These are phyloP conservation scores for Conomelus anceps DNA, from an alignment of 2,888 invertebrate genomes.

Conservation along the genomic window DNA sequence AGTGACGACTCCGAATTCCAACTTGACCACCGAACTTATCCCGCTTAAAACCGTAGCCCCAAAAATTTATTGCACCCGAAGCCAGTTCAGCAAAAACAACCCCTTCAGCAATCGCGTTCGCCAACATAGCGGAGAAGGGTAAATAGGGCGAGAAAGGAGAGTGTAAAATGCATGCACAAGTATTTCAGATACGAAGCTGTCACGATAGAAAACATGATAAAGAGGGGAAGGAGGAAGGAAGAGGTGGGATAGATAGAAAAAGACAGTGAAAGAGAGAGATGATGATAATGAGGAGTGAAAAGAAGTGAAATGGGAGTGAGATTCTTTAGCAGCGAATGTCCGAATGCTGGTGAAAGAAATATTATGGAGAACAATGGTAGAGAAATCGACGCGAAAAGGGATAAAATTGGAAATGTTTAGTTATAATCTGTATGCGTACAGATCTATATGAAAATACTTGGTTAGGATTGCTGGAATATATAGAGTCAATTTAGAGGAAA, in stretches of 20 bases:
- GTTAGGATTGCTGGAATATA: no score
- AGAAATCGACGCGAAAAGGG: no score
- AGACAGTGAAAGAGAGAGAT: not conserved
- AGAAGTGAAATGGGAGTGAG: not conserved
- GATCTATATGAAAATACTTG: no score
- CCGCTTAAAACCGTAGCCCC: not conserved
- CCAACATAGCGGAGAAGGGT: not conserved
- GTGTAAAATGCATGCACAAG: not conserved
- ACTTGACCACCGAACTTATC: not conserved
- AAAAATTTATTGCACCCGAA: not conserved
- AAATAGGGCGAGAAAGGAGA: not conserved
- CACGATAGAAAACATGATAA: not conserved
- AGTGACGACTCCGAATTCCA: not conserved
- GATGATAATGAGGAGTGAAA: not conserved
- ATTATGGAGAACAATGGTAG: no score
- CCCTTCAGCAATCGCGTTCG: not conserved
- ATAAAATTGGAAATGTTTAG: no score
- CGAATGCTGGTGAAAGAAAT: not conserved
- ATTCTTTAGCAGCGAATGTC: not conserved
- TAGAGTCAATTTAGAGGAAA: no score
- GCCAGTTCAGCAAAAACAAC: not conserved
- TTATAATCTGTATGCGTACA: no score
- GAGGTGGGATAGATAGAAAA: no score
- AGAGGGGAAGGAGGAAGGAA: not conserved
- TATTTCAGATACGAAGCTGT: not conserved